Evolutionary conservation across 1,140 invertebrate species (phyloP).

Genomic region (Penaeus indicus): DNA sequence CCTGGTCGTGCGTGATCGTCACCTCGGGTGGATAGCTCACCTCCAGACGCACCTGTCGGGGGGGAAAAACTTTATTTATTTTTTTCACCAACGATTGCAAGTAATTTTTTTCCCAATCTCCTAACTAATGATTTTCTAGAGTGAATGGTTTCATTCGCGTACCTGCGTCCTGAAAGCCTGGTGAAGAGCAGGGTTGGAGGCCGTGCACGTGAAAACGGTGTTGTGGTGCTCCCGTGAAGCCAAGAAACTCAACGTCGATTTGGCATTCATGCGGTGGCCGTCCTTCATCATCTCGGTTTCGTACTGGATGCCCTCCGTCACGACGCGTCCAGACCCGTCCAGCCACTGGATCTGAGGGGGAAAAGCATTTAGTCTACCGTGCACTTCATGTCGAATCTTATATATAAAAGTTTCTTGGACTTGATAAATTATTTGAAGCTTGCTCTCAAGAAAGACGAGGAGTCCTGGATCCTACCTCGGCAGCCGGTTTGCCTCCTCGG

Average conservation of each 20-base stretch:
- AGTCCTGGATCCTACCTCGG: slow-evolving; percentile 68
- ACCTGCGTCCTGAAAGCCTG: slow-evolving; percentile 52
- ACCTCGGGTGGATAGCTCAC: slow-evolving; percentile 51
- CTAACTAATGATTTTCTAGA: neutral
- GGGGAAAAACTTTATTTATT: no score
- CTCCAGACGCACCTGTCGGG: slow-evolving; percentile 48
- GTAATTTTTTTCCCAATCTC: no score
- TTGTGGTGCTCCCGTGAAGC: slow-evolving; percentile 50
- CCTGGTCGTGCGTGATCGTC: slow-evolving; percentile 55
- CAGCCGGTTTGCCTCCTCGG: slow-evolving; percentile 71
- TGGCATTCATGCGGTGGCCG: neutral
- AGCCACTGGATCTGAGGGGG: slow-evolving; percentile 6
- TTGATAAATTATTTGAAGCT: neutral
- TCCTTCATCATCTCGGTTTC: slow-evolving; percentile 14
- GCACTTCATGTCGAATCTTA: neutral
- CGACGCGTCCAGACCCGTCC: neutral
- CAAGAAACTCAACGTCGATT: slow-evolving; percentile 44
- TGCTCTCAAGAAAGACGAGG: neutral
- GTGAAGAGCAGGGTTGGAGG: slow-evolving; percentile 47
- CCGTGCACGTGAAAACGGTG: slow-evolving; percentile 47
- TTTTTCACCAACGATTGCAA: no score
- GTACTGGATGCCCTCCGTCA: neutral
- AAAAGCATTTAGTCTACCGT: neutral
- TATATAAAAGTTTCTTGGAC: no score
- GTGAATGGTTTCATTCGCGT: neutral